Percentiles rank a stretch among this genome's conserved stretches.
phyloP scores from a whole-genome alignment of 2,888 invertebrate species.

The Thera britannica region DNA sequence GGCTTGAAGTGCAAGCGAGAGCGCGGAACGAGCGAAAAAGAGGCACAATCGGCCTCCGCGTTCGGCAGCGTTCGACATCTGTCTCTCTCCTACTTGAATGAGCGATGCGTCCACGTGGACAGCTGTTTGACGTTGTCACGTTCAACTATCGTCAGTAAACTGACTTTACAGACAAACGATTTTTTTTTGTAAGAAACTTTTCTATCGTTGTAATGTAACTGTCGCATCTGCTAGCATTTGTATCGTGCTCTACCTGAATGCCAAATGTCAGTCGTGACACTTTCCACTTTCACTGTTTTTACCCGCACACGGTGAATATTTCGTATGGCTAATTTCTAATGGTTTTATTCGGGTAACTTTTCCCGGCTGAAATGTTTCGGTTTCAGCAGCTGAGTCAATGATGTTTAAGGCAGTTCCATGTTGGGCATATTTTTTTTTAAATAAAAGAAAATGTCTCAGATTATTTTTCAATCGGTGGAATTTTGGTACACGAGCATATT shows the following conservation, averaged over 20 bases:
- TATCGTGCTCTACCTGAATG: conserved; percentile 60
- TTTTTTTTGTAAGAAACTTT: no score
- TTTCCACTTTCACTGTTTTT: conserved; percentile 77
- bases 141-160: no score
- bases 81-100: no score
- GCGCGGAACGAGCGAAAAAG: no score
- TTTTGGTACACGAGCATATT: no score
- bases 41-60: no score
- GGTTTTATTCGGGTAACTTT: conserved; percentile 25
- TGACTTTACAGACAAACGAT: no score
- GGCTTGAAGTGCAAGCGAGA: no score
- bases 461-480: no score
- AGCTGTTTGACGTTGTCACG: no score
- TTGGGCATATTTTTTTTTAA: background rate
- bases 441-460: background rate
- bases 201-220: background rate
- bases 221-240: conserved; percentile 1
- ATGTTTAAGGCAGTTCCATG: background rate
- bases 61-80: no score
- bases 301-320: conserved; percentile 59
- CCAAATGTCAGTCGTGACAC: conserved; percentile 80
- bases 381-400: background rate
- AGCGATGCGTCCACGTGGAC: no score
- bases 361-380: background rate
- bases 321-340: conserved; percentile 69